Percentiles rank a stretch among this genome's conserved stretches.
phyloP scores from a whole-genome alignment of 2,888 invertebrate genomes.

The Melikaiella ostensackeni region DNA sequence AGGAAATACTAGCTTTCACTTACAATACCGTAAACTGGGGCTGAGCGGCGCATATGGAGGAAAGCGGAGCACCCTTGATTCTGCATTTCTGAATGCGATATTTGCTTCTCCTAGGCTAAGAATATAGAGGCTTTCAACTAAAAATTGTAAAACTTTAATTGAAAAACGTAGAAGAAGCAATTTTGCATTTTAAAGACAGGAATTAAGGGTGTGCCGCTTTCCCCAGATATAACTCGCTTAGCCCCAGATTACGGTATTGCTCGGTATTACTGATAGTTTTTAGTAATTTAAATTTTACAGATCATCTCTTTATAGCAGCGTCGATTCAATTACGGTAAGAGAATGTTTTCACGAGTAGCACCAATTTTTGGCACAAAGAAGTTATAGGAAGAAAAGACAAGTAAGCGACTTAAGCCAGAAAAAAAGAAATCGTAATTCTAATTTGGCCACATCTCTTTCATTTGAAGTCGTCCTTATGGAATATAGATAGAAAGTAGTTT shows the following conservation, averaged over 20 bases:
- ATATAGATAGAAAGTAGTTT: conserved; percentile 17
- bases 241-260: neutral
- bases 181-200: no score
- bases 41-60: no score
- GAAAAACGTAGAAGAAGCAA: no score
- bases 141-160: no score
- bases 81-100: no score
- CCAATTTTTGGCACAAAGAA: conserved; percentile 43
- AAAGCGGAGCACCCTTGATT: no score
- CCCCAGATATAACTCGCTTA: no score
- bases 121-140: no score
- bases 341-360: conserved; percentile 30
- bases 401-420: conserved; percentile 39
- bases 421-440: conserved; percentile 33
- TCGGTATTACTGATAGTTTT: neutral
- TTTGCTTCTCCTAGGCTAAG: no score
- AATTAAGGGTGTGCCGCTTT: no score
- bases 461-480: conserved; percentile 1
- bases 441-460: conserved; percentile 18
- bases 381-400: conserved; percentile 43
- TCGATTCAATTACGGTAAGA: conserved; percentile 39
- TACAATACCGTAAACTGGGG: no score
- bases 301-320: conserved; percentile 21
- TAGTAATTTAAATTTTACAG: neutral
- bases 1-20: neutral